Evolutionary conservation across 1,140 invertebrate genomes (phyloP).

Genomic region (Rhynchophorus ferrugineus): DNA sequence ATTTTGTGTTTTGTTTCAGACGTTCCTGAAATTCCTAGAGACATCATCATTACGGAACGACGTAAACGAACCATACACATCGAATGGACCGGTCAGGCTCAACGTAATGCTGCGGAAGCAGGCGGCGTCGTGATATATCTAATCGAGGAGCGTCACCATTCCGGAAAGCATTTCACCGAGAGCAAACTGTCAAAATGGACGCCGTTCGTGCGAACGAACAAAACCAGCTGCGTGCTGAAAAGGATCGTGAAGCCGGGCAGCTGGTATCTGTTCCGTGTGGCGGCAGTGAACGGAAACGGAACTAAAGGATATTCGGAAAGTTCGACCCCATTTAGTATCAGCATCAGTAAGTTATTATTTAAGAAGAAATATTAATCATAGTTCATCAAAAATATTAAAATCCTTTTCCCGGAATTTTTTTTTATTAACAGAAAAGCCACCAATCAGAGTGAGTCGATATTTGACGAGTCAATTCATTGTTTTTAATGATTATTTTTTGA

Average conservation of each 20-base stretch:
- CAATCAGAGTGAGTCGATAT: no score
- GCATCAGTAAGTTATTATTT: slow-evolving; percentile 42
- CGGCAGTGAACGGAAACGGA: slow-evolving; percentile 61
- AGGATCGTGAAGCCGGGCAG: slow-evolving; percentile 43
- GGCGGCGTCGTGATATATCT: slow-evolving; percentile 40
- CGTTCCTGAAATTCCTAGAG: slow-evolving; percentile 42
- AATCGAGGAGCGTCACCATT: slow-evolving; percentile 50
- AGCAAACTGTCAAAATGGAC: slow-evolving; percentile 48
- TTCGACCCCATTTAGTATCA: slow-evolving; percentile 52
- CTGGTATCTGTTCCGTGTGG: slow-evolving; percentile 71
- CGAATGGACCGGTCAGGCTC: slow-evolving; percentile 33
- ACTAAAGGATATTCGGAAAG: slow-evolving; percentile 59
- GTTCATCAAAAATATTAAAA: neutral
- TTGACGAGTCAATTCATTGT: no score
- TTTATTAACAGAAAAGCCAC: no score
- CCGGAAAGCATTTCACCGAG: slow-evolving; percentile 45
- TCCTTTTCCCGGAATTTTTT: no score
- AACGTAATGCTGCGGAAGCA: slow-evolving; percentile 1
- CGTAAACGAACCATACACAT: slow-evolving; percentile 37
- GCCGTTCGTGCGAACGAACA: slow-evolving; percentile 35
- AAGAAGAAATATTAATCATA: no score
- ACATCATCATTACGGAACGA: slow-evolving; percentile 34
- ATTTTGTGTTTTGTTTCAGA: slow-evolving; percentile 36
- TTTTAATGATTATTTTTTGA: no score
- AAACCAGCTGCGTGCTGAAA: slow-evolving; percentile 15